Base-by-base conservation (phyloP, 2,888 invertebrate genomes). In the Pristionchus entomophagus region DNA sequence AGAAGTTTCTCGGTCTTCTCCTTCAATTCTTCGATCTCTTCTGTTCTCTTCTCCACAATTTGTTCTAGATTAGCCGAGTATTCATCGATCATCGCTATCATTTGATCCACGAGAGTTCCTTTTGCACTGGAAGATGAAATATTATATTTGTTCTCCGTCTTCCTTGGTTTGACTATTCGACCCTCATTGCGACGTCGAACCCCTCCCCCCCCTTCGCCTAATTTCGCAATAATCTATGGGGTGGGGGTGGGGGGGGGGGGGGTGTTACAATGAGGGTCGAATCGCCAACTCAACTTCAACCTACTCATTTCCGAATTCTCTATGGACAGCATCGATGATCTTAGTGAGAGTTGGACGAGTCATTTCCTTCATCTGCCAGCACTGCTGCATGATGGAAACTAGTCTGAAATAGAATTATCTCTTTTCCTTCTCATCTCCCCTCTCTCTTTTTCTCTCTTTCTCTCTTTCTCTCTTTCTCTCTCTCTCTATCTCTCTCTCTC, bases 51-150 rank as follows among this genome's bases (percentile, higher is more conserved):
- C 22, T 89, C 88, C 2, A 90, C 90, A 82, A 90, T 89, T 81
- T 89, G 86, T 56, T 90, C 89, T 73, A 90, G 69, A 85, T 90
- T 89, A 2, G 88, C 89, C 29, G 89, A 89, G 85, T 90, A 90
- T 83, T 90, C 90, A 77, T 90, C 90, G 35, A 90, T 88, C 90
- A 90, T 90, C 32, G 88, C 87, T 3, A 90, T 90, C 90, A 90
- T 89, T 77, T 89, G 89, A 84, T 90, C 90, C 38, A 90, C 89
- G 3, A 90, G 86, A 2, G 89, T 73, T 51, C 84, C 84, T 26
- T 73, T 65, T 32, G 53, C 73, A n/a, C 84, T 84, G 73, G 32
- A 65, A 62, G 32, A 59, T 56, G 6, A 59, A n/a, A 38, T 51
- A 29, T 29, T 62, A 56, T 12, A 62, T 62, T 59, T 62, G 10